Percentiles rank a stretch among this genome's conserved stretches.
These are phyloP conservation scores for Cephalotes varians DNA, from an alignment of 2,888 invertebrate species.

Conservation along the genomic window DNA sequence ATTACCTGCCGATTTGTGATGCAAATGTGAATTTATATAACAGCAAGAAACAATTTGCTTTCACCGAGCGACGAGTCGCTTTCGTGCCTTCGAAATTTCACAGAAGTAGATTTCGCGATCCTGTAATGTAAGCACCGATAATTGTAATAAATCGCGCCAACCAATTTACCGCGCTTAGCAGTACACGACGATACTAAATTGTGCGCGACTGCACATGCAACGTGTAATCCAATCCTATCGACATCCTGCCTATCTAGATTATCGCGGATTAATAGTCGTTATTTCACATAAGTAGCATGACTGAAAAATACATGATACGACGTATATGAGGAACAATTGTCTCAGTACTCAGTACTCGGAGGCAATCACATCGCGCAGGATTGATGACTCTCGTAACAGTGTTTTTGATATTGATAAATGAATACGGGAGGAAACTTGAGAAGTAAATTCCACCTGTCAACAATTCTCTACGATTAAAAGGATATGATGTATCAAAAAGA, in stretches of 20 bases:
- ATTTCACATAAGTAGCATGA: constrained; percentile 37
- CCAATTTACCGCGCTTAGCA: constrained; percentile 48
- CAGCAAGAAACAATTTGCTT: constrained; percentile 51
- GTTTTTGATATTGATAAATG: constrained; percentile 17
- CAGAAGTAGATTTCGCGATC: constrained; percentile 49
- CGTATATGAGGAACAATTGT: constrained; percentile 25
- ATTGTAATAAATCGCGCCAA: constrained; percentile 52
- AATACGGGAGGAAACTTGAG: background rate
- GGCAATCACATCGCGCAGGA: background rate
- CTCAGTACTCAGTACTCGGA: background rate
- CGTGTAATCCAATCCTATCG: constrained; percentile 50
- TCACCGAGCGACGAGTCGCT: constrained; percentile 48
- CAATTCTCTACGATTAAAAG: background rate
- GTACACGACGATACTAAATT: constrained; percentile 49
- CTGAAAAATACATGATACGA: constrained; percentile 42
- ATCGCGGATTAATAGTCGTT: constrained; percentile 45
- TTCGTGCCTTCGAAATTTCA: constrained; percentile 49
- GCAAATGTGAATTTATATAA: constrained; percentile 47
- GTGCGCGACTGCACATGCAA: constrained; percentile 47
- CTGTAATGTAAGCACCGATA: constrained; percentile 35
- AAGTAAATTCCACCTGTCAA: background rate
- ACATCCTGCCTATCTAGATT: constrained; percentile 51
- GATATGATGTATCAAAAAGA: background rate
- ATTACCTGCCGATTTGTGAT: constrained; percentile 33
- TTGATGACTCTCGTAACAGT: constrained; percentile 19